Evolutionary conservation across 2,888 invertebrate species (phyloP).

Genomic region (Cryptocephalus primarius): DNA sequence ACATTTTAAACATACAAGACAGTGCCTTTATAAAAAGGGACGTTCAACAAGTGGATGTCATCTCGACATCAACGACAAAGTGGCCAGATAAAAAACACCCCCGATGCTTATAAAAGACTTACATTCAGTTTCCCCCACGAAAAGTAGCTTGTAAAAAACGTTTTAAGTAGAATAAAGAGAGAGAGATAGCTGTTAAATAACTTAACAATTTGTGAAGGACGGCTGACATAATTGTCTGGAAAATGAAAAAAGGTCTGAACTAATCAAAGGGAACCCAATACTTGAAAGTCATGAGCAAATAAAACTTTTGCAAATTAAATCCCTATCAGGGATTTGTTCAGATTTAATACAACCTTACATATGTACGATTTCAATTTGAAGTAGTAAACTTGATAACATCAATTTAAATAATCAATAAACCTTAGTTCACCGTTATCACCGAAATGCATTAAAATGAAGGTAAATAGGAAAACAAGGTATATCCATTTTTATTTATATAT

Average conservation of each 20-base stretch:
- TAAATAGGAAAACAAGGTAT: too few species aligned
- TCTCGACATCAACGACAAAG: constrained; percentile 37
- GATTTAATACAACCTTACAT: too few species aligned
- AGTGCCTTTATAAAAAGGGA: constrained; percentile 15
- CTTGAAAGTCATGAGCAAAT: too few species aligned
- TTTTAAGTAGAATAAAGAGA: constrained; percentile 24
- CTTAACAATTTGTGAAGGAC: constrained; percentile 20
- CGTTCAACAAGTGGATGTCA: constrained; percentile 36
- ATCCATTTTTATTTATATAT: too few species aligned
- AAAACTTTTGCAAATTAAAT: too few species aligned
- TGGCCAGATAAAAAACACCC: constrained; percentile 39
- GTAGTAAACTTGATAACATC: too few species aligned
- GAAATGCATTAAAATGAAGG: too few species aligned
- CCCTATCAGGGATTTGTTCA: too few species aligned
- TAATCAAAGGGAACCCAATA: too few species aligned
- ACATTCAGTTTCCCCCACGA: constrained; percentile 24
- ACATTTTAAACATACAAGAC: constrained; percentile 1
- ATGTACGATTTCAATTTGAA: too few species aligned
- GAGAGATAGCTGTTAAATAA: constrained; percentile 22
- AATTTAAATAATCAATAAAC: too few species aligned
- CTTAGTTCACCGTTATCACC: too few species aligned
- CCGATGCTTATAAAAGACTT: constrained; percentile 36
- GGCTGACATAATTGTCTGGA: constrained; percentile 20
- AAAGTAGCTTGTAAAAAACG: constrained; percentile 16
- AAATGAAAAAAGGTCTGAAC: background rate